Percentiles rank a stretch among this genome's conserved stretches.
phyloP scores from a whole-genome alignment of 2,888 invertebrate genomes.

The Tetranychus truncatus region DNA sequence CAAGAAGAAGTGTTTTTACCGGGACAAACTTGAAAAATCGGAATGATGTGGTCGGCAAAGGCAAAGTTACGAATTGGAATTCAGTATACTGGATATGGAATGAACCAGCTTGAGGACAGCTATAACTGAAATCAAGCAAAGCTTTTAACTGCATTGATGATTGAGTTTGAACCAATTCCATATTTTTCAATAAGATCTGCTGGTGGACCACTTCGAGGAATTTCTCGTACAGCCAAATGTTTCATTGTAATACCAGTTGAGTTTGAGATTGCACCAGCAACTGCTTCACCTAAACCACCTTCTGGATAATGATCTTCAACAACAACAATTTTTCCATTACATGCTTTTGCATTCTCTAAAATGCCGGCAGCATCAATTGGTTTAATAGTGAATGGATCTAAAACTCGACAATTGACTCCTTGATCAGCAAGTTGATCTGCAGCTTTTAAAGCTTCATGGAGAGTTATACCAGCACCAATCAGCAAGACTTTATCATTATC shows the following conservation, averaged over 20 bases:
- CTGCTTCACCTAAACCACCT: constrained; percentile 89
- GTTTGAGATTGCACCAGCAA: constrained; percentile 48
- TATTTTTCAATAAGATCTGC: constrained; percentile 63
- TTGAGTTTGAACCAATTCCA: constrained; percentile 64
- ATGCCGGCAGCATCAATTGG: constrained; percentile 69
- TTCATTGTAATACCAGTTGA: constrained; percentile 28
- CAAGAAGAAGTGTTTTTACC: too few relatives aligned
- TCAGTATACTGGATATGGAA: too few relatives aligned
- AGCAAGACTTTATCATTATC: constrained; percentile 60
- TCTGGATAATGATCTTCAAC: constrained; percentile 95
- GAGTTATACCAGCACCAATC: constrained; percentile 80
- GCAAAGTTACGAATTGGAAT: too few relatives aligned
- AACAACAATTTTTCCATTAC: constrained; percentile 63
- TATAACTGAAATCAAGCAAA: background rate
- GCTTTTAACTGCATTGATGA: constrained; percentile 46
- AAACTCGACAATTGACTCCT: constrained; percentile 52
- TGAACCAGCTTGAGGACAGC: too few relatives aligned
- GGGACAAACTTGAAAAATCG: too few relatives aligned
- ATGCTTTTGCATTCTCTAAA: constrained; percentile 52
- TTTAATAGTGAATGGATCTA: constrained; percentile 92
- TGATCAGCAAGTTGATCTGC: constrained; percentile 49
- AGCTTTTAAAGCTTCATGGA: constrained; percentile 72
- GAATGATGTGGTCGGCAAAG: too few relatives aligned
- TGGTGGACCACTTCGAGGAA: constrained; percentile 86
- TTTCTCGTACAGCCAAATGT: constrained; percentile 55